A percentile compares a stretch with the other conserved stretches of the same genome.
Evolutionary conservation across 2,797 vertebrate genomes (phyloP).

Genomic region (Microchirus variegatus): DNA sequence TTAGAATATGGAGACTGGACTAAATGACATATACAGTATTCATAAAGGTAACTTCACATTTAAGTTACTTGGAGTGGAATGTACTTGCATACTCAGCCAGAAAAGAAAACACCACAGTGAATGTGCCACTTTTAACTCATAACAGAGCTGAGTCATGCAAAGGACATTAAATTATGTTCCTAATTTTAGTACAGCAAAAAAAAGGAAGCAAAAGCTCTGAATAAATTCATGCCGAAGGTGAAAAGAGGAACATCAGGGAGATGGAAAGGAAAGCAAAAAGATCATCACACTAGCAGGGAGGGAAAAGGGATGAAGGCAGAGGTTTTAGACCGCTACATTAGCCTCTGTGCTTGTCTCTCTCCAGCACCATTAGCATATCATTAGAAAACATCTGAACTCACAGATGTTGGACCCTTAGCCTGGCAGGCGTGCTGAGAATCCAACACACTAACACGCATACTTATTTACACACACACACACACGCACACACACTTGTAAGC

Average conservation of each 20-base stretch:
- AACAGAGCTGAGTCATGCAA: not conserved
- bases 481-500: not conserved
- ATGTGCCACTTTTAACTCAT: not conserved
- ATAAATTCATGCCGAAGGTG: too few relatives aligned
- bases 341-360: constrained; percentile 69
- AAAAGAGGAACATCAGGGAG: too few relatives aligned
- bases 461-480: constrained; percentile 3
- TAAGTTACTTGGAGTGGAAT: too few relatives aligned
- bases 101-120: not conserved
- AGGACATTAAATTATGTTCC: not conserved
- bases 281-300: constrained; percentile 16
- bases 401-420: constrained; percentile 78
- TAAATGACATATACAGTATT: too few relatives aligned
- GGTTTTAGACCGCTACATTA: constrained; percentile 73
- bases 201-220: not conserved
- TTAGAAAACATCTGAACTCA: constrained; percentile 82
- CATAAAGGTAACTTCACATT: too few relatives aligned
- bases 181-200: not conserved
- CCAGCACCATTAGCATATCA: constrained; percentile 80
- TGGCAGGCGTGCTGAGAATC: constrained; percentile 71
- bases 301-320: constrained; percentile 48
- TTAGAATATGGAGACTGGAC: too few relatives aligned
- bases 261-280: too few relatives aligned
- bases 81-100: not conserved
- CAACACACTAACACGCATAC: constrained; percentile 33